A percentile compares a stretch with the other conserved stretches of the same genome.
These are phyloP conservation scores for Tachina grossa DNA, from an alignment of 2,888 invertebrate genomes.

Conservation along the genomic window DNA sequence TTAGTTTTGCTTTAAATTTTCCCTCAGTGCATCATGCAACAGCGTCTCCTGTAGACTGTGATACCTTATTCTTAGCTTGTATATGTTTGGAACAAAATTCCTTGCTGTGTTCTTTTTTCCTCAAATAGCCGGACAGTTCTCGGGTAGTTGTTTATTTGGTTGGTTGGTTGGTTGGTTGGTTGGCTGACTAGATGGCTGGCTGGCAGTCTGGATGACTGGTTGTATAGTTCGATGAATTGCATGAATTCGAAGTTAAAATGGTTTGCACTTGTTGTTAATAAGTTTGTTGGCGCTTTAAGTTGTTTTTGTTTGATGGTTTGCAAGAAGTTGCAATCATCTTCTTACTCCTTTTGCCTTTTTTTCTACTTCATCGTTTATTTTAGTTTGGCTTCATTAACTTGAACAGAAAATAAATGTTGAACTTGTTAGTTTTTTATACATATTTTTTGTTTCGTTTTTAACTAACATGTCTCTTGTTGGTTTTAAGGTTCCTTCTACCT, in stretches of 20 bases:
- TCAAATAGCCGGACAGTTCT: conserved; percentile 22
- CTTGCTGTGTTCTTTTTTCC: conserved; percentile 74
- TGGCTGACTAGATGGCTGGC: conserved; percentile 13
- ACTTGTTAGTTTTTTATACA: conserved; percentile 46
- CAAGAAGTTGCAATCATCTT: conserved; percentile 55
- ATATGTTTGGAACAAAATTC: conserved; percentile 75
- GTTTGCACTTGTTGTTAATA: conserved; percentile 69
- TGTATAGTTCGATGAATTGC: conserved; percentile 54
- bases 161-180: conserved; percentile 32
- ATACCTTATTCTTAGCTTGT: conserved; percentile 72
- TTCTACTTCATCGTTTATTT: conserved; percentile 47
- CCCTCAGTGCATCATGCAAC: conserved; percentile 76
- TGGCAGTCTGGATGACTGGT: conserved; percentile 42
- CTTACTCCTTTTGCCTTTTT: conserved; percentile 10
- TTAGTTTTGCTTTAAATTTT: conserved; percentile 77
- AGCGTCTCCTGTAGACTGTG: conserved; percentile 62
- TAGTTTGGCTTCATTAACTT: conserved; percentile 66
- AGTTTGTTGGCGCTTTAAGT: conserved; percentile 66
- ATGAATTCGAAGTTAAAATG: conserved; percentile 42
- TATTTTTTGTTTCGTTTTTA: conserved; percentile 19
- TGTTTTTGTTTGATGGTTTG: conserved; percentile 60
- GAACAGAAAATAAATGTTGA: conserved; percentile 69
- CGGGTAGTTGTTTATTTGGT: conserved; percentile 51
- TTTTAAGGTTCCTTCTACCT: conserved; percentile 9
- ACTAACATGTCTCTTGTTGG: conserved; percentile 42